Evolutionary conservation across 2,113 vertebrate species (phyloP).

Genomic region (Pelmatolapia mariae): DNA sequence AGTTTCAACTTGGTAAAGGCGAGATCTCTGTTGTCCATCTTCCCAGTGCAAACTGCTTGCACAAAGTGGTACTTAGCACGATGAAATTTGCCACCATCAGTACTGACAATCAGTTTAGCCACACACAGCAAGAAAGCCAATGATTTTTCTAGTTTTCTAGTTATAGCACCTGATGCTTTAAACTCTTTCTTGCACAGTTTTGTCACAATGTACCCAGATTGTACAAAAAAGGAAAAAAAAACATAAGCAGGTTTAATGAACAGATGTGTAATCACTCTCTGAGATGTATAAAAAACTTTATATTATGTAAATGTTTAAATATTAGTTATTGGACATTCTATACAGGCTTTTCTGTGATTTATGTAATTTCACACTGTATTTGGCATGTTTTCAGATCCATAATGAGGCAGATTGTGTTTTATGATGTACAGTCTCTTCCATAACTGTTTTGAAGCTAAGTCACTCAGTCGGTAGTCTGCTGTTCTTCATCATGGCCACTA

Average conservation of each 20-base stretch:
- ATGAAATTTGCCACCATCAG: slow-evolving; percentile 32
- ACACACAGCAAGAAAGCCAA: not conserved
- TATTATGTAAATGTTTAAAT: not conserved
- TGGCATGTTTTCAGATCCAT: slow-evolving; percentile 8
- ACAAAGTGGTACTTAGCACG: slow-evolving; percentile 26
- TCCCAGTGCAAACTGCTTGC: slow-evolving; percentile 19
- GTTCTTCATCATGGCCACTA: slow-evolving; percentile 33
- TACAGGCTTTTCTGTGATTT: not conserved
- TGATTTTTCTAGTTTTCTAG: not conserved
- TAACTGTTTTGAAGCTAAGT: slow-evolving; percentile 9
- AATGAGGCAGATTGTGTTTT: slow-evolving; percentile 25
- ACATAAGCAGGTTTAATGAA: not conserved
- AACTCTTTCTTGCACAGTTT: not conserved
- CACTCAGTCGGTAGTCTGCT: slow-evolving; percentile 22
- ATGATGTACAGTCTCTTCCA: slow-evolving; percentile 43
- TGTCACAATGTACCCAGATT: not conserved
- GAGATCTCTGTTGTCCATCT: not conserved
- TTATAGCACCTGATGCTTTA: not conserved
- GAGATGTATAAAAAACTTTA: not conserved
- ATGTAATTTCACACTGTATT: not conserved
- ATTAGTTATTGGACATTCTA: not conserved
- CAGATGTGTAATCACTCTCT: not conserved
- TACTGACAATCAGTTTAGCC: slow-evolving; percentile 23
- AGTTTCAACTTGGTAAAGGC: not conserved
- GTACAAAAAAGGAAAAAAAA: not conserved